Conservation (phyloP, 2,113 vertebrate species). For the Festucalex cinctus region DNA sequence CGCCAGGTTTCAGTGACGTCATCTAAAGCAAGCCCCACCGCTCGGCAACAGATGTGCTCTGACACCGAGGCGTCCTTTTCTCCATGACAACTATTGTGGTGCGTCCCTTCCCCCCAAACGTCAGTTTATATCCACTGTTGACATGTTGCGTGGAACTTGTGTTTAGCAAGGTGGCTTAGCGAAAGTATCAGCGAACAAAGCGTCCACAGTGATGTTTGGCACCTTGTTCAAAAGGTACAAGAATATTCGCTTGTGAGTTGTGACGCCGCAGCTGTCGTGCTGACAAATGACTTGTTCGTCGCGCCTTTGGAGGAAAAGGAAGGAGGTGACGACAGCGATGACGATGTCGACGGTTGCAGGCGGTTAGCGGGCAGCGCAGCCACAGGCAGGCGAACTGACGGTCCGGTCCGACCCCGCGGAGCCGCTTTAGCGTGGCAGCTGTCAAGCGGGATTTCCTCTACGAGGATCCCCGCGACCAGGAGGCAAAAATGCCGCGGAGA, state of each 20-base stretch:
- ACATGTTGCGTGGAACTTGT: neutral
- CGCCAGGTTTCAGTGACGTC: constrained; percentile 28
- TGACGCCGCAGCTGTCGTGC: neutral
- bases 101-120: neutral
- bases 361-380: constrained; percentile 42
- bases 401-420: constrained; percentile 5
- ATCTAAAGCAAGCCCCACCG: neutral
- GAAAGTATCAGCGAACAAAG: neutral
- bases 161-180: constrained; percentile 40
- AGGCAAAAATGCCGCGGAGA: constrained; percentile 83
- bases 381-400: constrained; percentile 41
- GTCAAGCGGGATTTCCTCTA: constrained; percentile 32
- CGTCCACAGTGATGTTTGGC: neutral
- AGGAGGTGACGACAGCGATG: constrained; percentile 39
- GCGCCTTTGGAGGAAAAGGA: constrained; percentile 51
- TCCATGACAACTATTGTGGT: neutral
- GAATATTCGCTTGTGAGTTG: neutral
- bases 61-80: neutral
- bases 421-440: neutral
- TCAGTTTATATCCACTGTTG: neutral
- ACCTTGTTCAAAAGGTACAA: neutral
- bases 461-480: constrained; percentile 19
- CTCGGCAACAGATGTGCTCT: constrained; percentile 25
- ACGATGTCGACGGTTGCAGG: constrained; percentile 37
- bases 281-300: neutral